Conservation (phyloP, 37 sponge, comb jelly and placozoan genomes). For the Ianthella basta region DNA sequence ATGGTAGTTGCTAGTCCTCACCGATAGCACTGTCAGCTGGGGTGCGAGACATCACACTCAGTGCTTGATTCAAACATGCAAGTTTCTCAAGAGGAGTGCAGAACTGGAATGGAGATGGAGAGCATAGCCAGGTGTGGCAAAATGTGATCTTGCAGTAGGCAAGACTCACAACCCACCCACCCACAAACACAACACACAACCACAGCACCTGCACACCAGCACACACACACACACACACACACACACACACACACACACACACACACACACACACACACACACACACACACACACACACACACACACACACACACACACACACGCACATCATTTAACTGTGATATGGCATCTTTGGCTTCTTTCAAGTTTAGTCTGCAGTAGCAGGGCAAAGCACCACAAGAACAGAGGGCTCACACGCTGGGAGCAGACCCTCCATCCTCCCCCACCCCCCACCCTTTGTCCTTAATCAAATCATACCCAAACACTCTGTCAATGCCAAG, state of each 20-base stretch:
- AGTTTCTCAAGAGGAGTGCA: constrained; percentile 89
- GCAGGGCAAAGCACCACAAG: too few relatives aligned
- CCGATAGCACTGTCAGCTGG: constrained; percentile 32
- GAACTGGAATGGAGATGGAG: constrained; percentile 40
- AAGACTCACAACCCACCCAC: not conserved
- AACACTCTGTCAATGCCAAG: constrained; percentile 75
- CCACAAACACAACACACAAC: not conserved
- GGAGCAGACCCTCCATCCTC: constrained; percentile 44
- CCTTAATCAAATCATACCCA: constrained; percentile 29
- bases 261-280: not conserved
- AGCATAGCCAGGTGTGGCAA: not conserved
- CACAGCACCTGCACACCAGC: not conserved
- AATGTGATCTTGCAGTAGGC: not conserved
- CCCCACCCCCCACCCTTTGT: constrained; percentile 3
- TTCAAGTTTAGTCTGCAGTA: constrained; percentile 49
- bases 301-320: not conserved
- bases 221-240: constrained; percentile 17
- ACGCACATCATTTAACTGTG: constrained; percentile 58
- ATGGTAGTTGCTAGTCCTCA: constrained; percentile 10
- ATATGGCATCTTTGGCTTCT: constrained; percentile 46
- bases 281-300: constrained; percentile 29
- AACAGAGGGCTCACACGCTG: not conserved
- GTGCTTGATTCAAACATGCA: constrained; percentile 64
- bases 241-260: not conserved
- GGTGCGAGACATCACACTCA: constrained; percentile 49